Conservation (phyloP, 2,113 vertebrate species). For the Entomyzon cyanotis region DNA sequence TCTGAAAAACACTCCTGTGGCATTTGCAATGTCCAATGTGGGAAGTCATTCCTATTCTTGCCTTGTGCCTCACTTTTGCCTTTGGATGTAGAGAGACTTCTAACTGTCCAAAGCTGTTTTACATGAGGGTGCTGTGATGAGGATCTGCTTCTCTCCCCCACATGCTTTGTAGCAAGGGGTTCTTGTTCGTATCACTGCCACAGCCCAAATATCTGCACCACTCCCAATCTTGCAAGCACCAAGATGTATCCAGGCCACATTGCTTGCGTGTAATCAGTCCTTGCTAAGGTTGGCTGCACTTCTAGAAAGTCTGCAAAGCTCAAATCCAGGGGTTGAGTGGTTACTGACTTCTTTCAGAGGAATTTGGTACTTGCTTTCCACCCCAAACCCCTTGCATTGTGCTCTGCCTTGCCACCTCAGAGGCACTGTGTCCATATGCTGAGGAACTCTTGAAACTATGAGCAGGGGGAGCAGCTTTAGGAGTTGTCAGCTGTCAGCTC, state of each 20-base stretch:
- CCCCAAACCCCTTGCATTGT: not conserved
- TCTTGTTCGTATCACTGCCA: not conserved
- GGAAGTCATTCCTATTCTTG: not conserved
- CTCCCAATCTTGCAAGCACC: not conserved
- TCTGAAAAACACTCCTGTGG: not conserved
- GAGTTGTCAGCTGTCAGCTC: not conserved
- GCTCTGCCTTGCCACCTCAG: not conserved
- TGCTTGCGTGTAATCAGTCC: not conserved
- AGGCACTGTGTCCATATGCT: not conserved
- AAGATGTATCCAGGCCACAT: not conserved
- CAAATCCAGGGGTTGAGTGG: not conserved
- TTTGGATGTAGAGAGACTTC: not conserved
- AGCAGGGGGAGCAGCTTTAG: not conserved
- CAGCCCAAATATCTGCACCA: not conserved
- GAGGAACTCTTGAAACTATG: not conserved
- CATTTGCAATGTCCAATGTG: not conserved
- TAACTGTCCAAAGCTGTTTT: not conserved
- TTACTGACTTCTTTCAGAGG: not conserved
- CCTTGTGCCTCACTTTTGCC: not conserved
- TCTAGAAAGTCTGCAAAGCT: not conserved
- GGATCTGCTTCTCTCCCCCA: not conserved
- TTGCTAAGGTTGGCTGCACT: not conserved
- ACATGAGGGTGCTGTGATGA: not conserved
- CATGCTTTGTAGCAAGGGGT: not conserved
- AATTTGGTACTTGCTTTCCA: not conserved